A percentile compares a stretch with the other conserved stretches of the same genome.
Evolutionary conservation across 2,888 invertebrate genomes (phyloP).

Genomic region (Lasioglossum villosulum): DNA sequence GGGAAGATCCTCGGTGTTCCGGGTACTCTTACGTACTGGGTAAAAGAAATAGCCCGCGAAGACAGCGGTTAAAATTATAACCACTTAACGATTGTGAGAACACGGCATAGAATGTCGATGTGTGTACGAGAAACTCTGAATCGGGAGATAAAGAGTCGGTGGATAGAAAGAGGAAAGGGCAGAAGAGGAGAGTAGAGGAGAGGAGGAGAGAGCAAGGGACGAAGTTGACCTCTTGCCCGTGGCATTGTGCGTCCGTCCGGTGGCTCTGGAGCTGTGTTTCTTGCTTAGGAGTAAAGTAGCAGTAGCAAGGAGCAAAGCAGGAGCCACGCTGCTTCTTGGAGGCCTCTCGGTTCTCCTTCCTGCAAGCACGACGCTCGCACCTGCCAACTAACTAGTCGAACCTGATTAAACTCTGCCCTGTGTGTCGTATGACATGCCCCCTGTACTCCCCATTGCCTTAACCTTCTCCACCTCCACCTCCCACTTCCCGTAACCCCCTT

Average conservation of each 20-base stretch:
- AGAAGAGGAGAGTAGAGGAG: not conserved
- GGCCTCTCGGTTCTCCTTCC: slow-evolving; percentile 63
- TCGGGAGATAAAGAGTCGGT: slow-evolving; percentile 44
- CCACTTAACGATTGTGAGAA: slow-evolving; percentile 76
- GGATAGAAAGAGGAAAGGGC: slow-evolving; percentile 40
- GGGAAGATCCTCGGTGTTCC: not conserved
- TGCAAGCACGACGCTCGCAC: slow-evolving; percentile 76
- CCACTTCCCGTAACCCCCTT: slow-evolving; percentile 52
- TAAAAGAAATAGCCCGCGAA: slow-evolving; percentile 29
- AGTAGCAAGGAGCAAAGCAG: slow-evolving; percentile 19
- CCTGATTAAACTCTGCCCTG: slow-evolving; percentile 82
- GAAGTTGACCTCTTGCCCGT: slow-evolving; percentile 53
- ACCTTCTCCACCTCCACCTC: slow-evolving; percentile 53
- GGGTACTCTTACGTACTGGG: not conserved
- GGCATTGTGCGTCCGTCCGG: slow-evolving; percentile 74
- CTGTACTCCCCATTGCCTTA: slow-evolving; percentile 47
- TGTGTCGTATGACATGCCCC: slow-evolving; percentile 72
- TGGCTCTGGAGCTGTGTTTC: slow-evolving; percentile 73
- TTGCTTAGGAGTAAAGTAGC: slow-evolving; percentile 63
- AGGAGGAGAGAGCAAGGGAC: slow-evolving; percentile 42
- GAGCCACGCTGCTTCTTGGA: slow-evolving; percentile 70
- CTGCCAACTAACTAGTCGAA: slow-evolving; percentile 84
- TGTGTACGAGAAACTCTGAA: slow-evolving; percentile 36
- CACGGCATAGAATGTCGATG: slow-evolving; percentile 46
- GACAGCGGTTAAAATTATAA: slow-evolving; percentile 71